Percentiles rank a stretch among this genome's conserved stretches.
phyloP scores from a whole-genome alignment of 1,140 invertebrate genomes.

The Scylla paramamosain region DNA sequence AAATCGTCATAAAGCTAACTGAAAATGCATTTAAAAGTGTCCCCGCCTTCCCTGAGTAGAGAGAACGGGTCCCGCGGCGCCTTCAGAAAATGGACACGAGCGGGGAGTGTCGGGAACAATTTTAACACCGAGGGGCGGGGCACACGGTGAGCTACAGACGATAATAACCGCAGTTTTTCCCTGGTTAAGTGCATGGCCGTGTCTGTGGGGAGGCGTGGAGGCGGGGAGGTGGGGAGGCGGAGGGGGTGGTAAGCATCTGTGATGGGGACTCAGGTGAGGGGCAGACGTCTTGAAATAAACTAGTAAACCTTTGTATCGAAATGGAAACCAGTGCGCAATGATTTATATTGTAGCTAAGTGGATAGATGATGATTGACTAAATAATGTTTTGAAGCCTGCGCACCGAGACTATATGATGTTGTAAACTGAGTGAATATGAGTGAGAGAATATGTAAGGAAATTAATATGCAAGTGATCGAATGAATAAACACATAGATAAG shows the following conservation, averaged over 20 bases:
- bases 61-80: not conserved
- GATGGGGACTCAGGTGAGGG: no score
- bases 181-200: not conserved
- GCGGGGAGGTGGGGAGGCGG: not conserved
- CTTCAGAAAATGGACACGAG: not conserved
- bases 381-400: no score
- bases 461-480: no score
- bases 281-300: no score
- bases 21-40: not conserved
- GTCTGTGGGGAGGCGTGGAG: not conserved
- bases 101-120: not conserved
- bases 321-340: no score
- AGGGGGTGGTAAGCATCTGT: not conserved
- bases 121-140: not conserved
- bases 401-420: no score
- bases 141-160: not conserved
- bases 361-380: no score
- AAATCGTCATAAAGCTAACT: no score
- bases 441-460: no score
- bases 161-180: not conserved
- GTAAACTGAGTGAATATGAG: no score
- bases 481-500: not conserved
- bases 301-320: no score
- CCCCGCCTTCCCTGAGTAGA: not conserved
- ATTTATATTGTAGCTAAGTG: no score